A percentile compares a stretch with the other conserved stretches of the same genome.
phyloP scores from a whole-genome alignment of 1,140 invertebrate genomes.

The Branchinecta lynchi region DNA sequence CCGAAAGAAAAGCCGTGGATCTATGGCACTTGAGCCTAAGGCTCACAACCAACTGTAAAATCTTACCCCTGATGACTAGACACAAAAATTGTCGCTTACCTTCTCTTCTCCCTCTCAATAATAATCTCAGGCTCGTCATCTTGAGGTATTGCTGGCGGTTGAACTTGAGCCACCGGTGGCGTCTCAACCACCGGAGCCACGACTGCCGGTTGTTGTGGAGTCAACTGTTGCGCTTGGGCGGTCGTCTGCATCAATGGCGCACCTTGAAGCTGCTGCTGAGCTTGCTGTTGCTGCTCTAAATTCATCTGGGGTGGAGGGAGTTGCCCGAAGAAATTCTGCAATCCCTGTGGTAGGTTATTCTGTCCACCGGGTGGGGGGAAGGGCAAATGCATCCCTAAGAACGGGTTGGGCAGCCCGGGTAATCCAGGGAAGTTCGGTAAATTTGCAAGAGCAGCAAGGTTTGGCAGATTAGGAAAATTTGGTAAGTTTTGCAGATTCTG shows the following conservation, averaged over 20 bases:
- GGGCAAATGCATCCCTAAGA: not conserved
- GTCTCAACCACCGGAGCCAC: not conserved
- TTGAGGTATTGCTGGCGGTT: not conserved
- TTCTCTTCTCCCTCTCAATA: not conserved
- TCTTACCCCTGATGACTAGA: no score
- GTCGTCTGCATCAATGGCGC: not conserved
- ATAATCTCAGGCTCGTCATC: not conserved
- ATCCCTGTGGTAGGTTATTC: not conserved
- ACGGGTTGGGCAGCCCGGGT: not conserved
- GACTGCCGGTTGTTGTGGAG: not conserved
- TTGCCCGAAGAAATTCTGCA: not conserved
- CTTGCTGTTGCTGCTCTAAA: not conserved
- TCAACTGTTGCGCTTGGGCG: not conserved
- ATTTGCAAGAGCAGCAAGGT: not conserved
- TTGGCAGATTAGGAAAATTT: slow-evolving; percentile 2
- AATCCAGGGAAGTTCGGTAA: not conserved
- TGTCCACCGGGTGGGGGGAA: not conserved
- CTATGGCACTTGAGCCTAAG: no score
- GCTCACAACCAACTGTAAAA: no score
- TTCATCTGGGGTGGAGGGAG: not conserved
- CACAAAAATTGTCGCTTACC: not conserved
- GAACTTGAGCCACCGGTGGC: not conserved
- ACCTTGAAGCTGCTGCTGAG: not conserved
- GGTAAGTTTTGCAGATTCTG: not conserved
- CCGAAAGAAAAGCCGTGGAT: no score